Base-by-base conservation (phyloP, 2,113 vertebrate species). In the Cairina moschata region DNA sequence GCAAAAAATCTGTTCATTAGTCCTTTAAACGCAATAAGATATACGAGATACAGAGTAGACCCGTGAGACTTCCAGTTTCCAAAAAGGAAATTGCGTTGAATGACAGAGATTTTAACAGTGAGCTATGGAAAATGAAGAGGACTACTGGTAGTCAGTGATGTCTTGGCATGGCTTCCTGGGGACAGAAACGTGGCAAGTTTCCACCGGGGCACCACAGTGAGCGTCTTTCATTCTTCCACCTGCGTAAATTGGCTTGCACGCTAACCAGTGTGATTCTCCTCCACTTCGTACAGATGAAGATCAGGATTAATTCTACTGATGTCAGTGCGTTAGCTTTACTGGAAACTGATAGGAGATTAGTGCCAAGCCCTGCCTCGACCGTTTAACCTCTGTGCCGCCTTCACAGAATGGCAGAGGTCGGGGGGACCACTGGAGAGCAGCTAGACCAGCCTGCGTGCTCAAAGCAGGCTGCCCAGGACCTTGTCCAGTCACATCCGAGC, bases 81-180 rank as follows among this genome's bases (percentile, higher is more conserved):
- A 6, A 81, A 59, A 81, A 58, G 90, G 40, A 83, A 91, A 75
- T 74, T 52, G 13, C 4, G 1, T 55, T 88, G 54, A 75, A 83
- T 78, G 86, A 71, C 92, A 93, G 52, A 75, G 40, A 29, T 87
- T 94, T 92, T 58, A 78, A 86, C 80, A 86, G 72, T 72, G 86
- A 94, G 56, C 91, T 91, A 60, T 88, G 87, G 80, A 68, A 92
- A 94, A 95, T 62, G 94, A 94, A 72, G 83, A 94, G 74, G 78
- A 42, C 62, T 80, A 40, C 42, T 79, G 71, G 26, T 36, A 72
- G 54, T 34, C 81, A 93, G 65, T 4, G 42, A 77, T 77, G 71
- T 66, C 76, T 28, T 94, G 87, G 58, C 2, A 2, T 63, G 34
- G 76, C 84, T 90, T 94, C 48, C 72, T 81, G 79, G 46, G 63